These are phyloP conservation scores for Scarus forsteni DNA, from an alignment of 2,797 vertebrate species.

Conservation along the genomic window DNA sequence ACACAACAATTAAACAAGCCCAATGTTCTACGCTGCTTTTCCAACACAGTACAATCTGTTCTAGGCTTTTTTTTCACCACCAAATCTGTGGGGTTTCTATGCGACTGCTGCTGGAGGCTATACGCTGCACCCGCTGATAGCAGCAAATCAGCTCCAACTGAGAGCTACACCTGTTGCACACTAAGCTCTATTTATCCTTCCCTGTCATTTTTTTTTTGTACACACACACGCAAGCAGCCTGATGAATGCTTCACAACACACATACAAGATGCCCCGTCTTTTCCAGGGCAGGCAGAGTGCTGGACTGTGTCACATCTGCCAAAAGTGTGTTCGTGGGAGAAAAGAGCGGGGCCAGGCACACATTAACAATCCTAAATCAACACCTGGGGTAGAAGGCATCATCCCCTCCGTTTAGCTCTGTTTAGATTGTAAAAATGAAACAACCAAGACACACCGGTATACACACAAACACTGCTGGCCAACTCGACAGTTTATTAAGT, in stretches of 20 bases:
- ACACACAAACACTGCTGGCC: neutral
- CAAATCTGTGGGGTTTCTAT: slow-evolving; percentile 49
- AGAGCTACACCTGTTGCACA: slow-evolving; percentile 68
- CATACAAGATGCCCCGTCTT: slow-evolving; percentile 11
- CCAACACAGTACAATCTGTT: slow-evolving; percentile 51
- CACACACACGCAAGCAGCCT: neutral
- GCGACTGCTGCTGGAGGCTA: slow-evolving; percentile 55
- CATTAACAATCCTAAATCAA: slow-evolving; percentile 18
- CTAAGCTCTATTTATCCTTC: slow-evolving; percentile 54
- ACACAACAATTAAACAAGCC: slow-evolving; percentile 76
- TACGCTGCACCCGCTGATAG: slow-evolving; percentile 60
- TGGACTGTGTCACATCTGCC: slow-evolving; percentile 50
- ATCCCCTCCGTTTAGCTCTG: neutral
- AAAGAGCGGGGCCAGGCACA: slow-evolving; percentile 40
- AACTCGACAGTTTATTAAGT: slow-evolving; percentile 11
- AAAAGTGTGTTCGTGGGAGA: slow-evolving; percentile 48
- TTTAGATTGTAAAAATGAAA: slow-evolving; percentile 10
- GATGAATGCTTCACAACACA: neutral
- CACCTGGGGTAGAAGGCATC: slow-evolving; percentile 8
- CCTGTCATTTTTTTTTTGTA: slow-evolving; percentile 30
- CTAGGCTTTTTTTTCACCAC: slow-evolving; percentile 23
- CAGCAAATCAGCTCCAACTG: slow-evolving; percentile 63
- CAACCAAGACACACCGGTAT: neutral
- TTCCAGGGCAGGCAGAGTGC: slow-evolving; percentile 51
- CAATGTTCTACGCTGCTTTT: slow-evolving; percentile 38